Conservation (phyloP, 2,888 invertebrate genomes). For the Noctua janthina region DNA sequence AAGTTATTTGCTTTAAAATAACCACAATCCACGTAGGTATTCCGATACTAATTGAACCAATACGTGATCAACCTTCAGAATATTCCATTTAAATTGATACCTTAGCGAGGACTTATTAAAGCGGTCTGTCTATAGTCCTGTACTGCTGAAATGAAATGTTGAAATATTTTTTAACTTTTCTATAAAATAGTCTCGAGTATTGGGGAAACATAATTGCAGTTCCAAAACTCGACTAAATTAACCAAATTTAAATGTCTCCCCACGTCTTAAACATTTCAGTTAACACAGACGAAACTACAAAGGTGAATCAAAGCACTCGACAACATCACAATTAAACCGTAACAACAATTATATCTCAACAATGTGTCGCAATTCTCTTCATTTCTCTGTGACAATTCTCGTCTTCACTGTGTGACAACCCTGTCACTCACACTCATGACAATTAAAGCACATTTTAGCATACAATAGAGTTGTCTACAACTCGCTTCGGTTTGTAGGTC, state of each 20-base stretch:
- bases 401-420: conserved; percentile 45
- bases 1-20: too few species aligned
- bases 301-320: conserved; percentile 11
- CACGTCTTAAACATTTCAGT: conserved; percentile 8
- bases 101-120: too few species aligned
- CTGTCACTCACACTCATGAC: conserved; percentile 66
- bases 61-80: too few species aligned
- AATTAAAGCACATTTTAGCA: conserved; percentile 80
- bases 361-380: conserved; percentile 16
- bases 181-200: background rate
- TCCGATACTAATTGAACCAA: too few species aligned
- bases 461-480: conserved; percentile 79
- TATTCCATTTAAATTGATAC: too few species aligned
- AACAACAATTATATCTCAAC: conserved; percentile 29
- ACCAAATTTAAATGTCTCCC: background rate
- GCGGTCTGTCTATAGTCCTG: too few species aligned
- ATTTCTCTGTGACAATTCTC: conserved; percentile 26
- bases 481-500: conserved; percentile 75
- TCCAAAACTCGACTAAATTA: background rate
- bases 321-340: conserved; percentile 33
- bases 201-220: background rate
- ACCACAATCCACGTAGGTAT: too few species aligned
- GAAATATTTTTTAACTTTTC: background rate
- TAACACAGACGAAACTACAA: conserved; percentile 29
- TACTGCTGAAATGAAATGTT: background rate